Evolutionary conservation across 2,888 invertebrate species (phyloP).

Genomic region (Apeira syringaria): DNA sequence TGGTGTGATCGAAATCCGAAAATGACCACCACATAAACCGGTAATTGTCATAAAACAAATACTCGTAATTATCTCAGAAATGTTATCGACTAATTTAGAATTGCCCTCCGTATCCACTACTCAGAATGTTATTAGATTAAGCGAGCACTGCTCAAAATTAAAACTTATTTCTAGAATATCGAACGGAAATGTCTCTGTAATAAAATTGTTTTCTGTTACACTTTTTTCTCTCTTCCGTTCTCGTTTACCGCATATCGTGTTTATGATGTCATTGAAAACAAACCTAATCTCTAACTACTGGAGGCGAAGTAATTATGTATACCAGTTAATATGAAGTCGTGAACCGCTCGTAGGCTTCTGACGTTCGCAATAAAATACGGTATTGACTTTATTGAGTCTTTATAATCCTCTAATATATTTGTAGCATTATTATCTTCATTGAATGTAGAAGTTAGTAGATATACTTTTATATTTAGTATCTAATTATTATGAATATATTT

Average conservation of each 20-base stretch:
- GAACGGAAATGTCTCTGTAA: conserved; percentile 67
- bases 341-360: conserved; percentile 23
- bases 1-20: too few species aligned
- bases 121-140: conserved; percentile 67
- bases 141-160: conserved; percentile 52
- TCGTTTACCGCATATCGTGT: conserved; percentile 51
- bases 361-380: conserved; percentile 21
- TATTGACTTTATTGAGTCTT: conserved; percentile 12
- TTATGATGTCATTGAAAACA: conserved; percentile 53
- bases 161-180: conserved; percentile 58
- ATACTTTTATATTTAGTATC: too few species aligned
- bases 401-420: conserved; percentile 11
- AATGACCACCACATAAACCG: too few species aligned
- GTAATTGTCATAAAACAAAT: too few species aligned
- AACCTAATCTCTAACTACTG: conserved; percentile 36
- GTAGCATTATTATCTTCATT: too few species aligned
- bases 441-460: too few species aligned
- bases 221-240: conserved; percentile 65
- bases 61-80: too few species aligned
- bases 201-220: conserved; percentile 63
- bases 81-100: too few species aligned
- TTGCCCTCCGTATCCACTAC: conserved; percentile 43
- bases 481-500: too few species aligned
- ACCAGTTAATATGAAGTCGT: conserved; percentile 24
- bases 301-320: conserved; percentile 15